A percentile compares a stretch with the other conserved stretches of the same genome.
Conservation (phyloP, 1,140 invertebrate species). For the Neodiprion virginianus region DNA sequence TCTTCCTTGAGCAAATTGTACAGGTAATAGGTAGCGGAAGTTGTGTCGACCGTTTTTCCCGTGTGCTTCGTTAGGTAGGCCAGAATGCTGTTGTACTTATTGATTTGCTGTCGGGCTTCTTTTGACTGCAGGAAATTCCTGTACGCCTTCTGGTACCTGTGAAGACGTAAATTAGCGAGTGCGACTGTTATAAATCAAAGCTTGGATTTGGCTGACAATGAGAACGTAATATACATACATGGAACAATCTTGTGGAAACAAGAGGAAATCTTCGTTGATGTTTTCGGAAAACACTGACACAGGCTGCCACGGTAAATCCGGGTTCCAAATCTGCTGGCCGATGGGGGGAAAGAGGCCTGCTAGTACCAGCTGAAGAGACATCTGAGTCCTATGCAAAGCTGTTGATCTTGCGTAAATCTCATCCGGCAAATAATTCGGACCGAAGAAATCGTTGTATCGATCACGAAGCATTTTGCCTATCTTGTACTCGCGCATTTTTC, state of each 20-base stretch:
- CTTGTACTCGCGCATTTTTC: conserved; percentile 66
- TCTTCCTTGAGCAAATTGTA: conserved; percentile 55
- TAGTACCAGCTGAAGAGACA: conserved; percentile 75
- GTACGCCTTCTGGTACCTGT: conserved; percentile 44
- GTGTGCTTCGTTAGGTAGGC: conserved; percentile 47
- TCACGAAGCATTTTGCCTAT: conserved; percentile 67
- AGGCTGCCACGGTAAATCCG: conserved; percentile 64
- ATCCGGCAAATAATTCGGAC: conserved; percentile 62
- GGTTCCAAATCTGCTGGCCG: conserved; percentile 66
- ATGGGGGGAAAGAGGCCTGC: conserved; percentile 73
- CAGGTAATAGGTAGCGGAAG: conserved; percentile 41
- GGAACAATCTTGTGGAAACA: conserved; percentile 50
- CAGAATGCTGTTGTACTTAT: conserved; percentile 46
- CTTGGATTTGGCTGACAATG: not conserved
- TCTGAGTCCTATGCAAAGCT: conserved; percentile 69
- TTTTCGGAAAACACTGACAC: conserved; percentile 33
- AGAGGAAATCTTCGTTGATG: conserved; percentile 40
- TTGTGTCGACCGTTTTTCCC: conserved; percentile 44
- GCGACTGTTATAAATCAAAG: conserved; percentile 3
- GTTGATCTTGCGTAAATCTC: conserved; percentile 63
- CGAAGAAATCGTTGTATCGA: conserved; percentile 64
- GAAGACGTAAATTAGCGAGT: conserved; percentile 17
- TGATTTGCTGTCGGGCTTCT: conserved; percentile 34
- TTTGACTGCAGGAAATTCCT: conserved; percentile 32
- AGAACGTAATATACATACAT: conserved; percentile 36